Evolutionary conservation across 2,113 vertebrate genomes (phyloP), one percentile per base, ranked within the genome.

Genomic region (Panthera tigris): DNA sequence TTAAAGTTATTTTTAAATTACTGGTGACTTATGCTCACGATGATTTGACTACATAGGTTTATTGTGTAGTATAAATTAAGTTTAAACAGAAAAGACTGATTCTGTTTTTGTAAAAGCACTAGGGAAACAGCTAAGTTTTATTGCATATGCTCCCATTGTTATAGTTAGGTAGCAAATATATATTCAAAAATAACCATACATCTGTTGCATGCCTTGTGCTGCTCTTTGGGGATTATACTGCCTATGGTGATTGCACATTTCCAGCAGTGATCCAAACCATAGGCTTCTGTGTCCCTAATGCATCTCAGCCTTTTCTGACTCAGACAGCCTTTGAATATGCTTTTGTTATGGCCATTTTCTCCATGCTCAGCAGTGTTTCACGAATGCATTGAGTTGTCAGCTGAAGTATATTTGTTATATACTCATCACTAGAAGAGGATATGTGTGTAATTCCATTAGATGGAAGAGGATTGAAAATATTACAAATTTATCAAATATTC

Each of bases 351-450:
- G 7, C 5, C 68, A 55, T 84, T 85, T 87, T 63, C 69, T 41
- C 19, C 41, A 8, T 0, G 2, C 50, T 45, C 2, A 33, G 0
- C 1, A n/a, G 14, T 41, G 52, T 71, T 79, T 89, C 12, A 14
- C 7, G 21, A 27, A 55, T 0, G 1, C 0, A 5, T 21, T 11
- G 31, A 13, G 0, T 5, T 89, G 71, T 92, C 65, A 71, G 8
- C 4, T 80, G 11, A 71, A 29, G 13, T 61, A 1, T 79, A 29
- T 0, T 94, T 52, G 45, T 80, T 27, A 52, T 18, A 27, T 5
- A 19, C 12, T 39, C 1, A n/a, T 55, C 19, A 16, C 0, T 0
- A 0, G 13, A 0, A 23, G 36, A 88, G 2, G 4, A 84, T 57
- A 81, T 13, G 61, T 6, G 18, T 92, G 3, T 74, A 68, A 80